Conservation (phyloP, 2,888 invertebrate genomes). For the Allacma fusca region DNA sequence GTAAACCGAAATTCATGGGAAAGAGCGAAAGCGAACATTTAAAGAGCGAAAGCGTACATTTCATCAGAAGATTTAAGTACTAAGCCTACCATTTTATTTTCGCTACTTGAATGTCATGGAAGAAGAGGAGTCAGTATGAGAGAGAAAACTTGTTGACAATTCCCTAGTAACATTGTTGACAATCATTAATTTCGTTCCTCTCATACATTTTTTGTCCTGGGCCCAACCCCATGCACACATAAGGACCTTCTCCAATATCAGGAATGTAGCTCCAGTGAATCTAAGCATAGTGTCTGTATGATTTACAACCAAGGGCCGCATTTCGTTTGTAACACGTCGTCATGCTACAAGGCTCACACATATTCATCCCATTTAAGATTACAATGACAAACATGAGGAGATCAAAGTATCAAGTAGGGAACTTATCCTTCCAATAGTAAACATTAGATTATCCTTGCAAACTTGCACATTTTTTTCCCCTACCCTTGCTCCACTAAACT, state of each 20-base stretch:
- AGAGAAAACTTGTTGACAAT: conserved; percentile 15
- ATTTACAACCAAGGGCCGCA: background rate
- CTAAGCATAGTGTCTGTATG: background rate
- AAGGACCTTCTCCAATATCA: no score
- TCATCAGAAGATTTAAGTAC: no score
- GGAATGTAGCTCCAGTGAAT: background rate
- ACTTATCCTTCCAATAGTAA: conserved; percentile 6
- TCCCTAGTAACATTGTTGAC: background rate
- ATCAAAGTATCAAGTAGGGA: conserved; percentile 22
- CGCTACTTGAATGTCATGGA: no score
- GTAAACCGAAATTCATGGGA: no score
- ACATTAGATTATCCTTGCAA: conserved; percentile 18
- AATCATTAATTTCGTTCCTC: background rate
- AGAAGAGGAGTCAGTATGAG: background rate
- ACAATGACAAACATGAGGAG: conserved; percentile 23
- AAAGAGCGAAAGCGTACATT: no score
- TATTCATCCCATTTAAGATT: conserved; percentile 10
- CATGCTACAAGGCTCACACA: background rate
- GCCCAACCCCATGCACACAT: background rate
- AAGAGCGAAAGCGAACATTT: no score
- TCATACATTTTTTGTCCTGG: background rate
- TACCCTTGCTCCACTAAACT: background rate
- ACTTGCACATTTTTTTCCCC: background rate
- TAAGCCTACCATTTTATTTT: no score
- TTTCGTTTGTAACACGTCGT: background rate